phyloP scores from a whole-genome alignment of 2,113 vertebrate species.

The Corythoichthys intestinalis region DNA sequence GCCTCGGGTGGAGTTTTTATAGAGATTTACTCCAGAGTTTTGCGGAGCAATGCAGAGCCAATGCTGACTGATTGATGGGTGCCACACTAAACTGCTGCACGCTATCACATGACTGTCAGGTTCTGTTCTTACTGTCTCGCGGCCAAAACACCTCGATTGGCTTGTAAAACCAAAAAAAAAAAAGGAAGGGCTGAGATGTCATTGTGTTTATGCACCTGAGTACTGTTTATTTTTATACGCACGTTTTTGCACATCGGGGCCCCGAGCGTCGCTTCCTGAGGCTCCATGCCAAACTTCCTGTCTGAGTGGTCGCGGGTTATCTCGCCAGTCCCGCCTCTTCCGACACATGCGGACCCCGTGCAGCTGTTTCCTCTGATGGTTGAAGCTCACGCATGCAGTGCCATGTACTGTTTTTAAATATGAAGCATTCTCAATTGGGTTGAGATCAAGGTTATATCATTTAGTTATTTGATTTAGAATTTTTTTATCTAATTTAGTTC shows the following conservation, averaged over 20 bases:
- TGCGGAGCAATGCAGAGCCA: constrained; percentile 33
- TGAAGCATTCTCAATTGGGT: not conserved
- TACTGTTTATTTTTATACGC: constrained; percentile 15
- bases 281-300: constrained; percentile 60
- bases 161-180: constrained; percentile 2
- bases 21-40: constrained; percentile 24
- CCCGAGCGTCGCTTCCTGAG: constrained; percentile 59
- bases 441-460: not conserved
- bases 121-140: constrained; percentile 8
- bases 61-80: constrained; percentile 56
- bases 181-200: constrained; percentile 16
- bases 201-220: constrained; percentile 54
- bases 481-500: no score
- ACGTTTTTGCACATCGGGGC: constrained; percentile 28
- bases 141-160: not conserved
- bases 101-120: constrained; percentile 20
- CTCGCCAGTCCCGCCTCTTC: constrained; percentile 37
- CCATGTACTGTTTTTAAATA: not conserved
- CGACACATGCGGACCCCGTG: constrained; percentile 33
- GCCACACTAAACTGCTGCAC: constrained; percentile 21
- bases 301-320: constrained; percentile 66
- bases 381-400: constrained; percentile 7
- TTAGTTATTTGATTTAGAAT: no score
- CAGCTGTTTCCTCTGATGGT: constrained; percentile 72
- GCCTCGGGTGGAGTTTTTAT: constrained; percentile 56